Conservation (phyloP, 2,113 vertebrate species). For the Cyprinus carpio region DNA sequence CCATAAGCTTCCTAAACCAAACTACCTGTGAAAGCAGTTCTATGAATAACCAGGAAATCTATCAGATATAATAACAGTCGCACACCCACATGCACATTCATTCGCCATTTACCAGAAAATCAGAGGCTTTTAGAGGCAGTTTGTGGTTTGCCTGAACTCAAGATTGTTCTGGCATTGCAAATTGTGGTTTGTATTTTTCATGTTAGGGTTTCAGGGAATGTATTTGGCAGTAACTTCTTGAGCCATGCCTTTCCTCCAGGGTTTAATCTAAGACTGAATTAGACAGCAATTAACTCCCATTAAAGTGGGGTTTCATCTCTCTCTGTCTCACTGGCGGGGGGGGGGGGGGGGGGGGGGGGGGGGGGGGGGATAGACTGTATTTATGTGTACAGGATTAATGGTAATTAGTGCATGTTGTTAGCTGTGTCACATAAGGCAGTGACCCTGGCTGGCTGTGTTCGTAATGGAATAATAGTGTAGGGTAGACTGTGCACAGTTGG, state of each 20-base stretch:
- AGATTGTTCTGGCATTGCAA: background rate
- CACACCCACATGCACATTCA: background rate
- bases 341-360: no score
- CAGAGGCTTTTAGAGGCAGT: background rate
- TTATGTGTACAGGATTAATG: slow-evolving; percentile 35
- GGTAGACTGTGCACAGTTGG: no score
- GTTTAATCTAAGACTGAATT: slow-evolving; percentile 34
- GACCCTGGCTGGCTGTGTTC: background rate
- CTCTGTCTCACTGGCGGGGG: background rate
- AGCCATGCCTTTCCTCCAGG: background rate
- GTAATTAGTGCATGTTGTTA: slow-evolving; percentile 18
- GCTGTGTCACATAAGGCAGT: background rate
- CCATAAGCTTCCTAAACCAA: background rate
- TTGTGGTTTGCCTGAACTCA: slow-evolving; percentile 18
- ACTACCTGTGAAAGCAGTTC: background rate
- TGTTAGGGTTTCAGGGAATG: slow-evolving; percentile 16
- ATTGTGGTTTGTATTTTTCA: slow-evolving; percentile 12
- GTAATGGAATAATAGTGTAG: background rate
- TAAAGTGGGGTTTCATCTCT: slow-evolving; percentile 29
- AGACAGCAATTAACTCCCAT: slow-evolving; percentile 45
- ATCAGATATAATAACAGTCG: background rate
- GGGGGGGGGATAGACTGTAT: slow-evolving; percentile 17
- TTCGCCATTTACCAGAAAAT: slow-evolving; percentile 10
- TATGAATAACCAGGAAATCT: background rate
- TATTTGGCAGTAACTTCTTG: slow-evolving; percentile 19